These are phyloP conservation scores for Leptonema lineaticorne DNA, from an alignment of 1,140 invertebrate species.

Conservation along the genomic window DNA sequence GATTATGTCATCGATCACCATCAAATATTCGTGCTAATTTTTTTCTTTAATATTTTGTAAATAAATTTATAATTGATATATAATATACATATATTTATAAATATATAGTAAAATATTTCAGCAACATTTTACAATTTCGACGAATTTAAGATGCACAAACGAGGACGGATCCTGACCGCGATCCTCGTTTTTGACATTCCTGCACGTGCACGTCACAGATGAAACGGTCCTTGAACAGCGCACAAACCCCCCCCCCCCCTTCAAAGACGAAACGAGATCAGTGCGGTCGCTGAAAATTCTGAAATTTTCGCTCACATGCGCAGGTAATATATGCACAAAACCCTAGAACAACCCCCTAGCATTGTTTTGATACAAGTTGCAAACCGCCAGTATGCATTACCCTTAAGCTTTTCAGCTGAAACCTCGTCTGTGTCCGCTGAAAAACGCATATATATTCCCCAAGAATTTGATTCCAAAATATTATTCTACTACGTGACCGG, in stretches of 20 bases:
- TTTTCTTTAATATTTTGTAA: too few relatives aligned
- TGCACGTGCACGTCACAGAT: neutral
- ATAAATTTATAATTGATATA: too few relatives aligned
- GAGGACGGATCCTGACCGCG: neutral
- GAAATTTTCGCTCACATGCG: neutral
- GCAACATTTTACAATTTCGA: too few relatives aligned
- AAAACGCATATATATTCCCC: neutral
- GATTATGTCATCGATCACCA: too few relatives aligned
- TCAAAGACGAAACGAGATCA: constrained; percentile 10
- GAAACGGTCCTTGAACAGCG: too few relatives aligned
- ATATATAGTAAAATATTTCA: too few relatives aligned
- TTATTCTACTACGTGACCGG: too few relatives aligned
- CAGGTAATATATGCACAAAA: too few relatives aligned
- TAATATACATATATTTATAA: too few relatives aligned
- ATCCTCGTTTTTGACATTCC: neutral
- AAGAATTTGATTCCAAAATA: neutral
- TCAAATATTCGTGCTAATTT: too few relatives aligned
- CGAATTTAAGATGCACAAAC: too few relatives aligned
- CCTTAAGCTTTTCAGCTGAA: neutral
- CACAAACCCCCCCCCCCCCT: too few relatives aligned
- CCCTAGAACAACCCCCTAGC: neutral
- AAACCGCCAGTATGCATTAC: neutral
- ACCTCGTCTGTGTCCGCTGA: neutral
- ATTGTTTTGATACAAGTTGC: neutral
- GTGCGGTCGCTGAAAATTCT: neutral